Evolutionary conservation across 35 echinoderm and acorn worm genomes (phyloP).

Genomic region (Chiridota heheva): DNA sequence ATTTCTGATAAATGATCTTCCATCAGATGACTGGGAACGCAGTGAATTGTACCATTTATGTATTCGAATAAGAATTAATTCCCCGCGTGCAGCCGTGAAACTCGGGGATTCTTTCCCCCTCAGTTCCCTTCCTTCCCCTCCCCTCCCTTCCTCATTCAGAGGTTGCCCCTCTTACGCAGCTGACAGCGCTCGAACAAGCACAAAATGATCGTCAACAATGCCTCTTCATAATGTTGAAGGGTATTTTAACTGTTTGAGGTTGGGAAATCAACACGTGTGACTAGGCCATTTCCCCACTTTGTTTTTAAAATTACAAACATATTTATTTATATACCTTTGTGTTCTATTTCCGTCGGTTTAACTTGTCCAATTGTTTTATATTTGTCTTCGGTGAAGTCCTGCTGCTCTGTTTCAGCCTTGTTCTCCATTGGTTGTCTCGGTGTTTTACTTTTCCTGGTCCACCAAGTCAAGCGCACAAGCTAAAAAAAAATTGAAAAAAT

Average conservation of each 20-base stretch:
- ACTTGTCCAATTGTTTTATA: not conserved
- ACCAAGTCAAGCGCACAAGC: conserved; percentile 78
- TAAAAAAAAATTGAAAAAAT: not conserved
- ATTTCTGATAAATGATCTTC: too few species aligned
- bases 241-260: not conserved
- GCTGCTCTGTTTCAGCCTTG: conserved; percentile 31
- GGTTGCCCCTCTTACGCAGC: too few species aligned
- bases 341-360: not conserved
- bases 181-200: too few species aligned
- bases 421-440: conserved; percentile 55
- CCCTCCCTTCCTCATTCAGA: too few species aligned
- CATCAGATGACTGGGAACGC: too few species aligned
- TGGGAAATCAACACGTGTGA: not conserved
- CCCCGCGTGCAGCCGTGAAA: too few species aligned
- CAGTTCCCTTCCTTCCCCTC: too few species aligned
- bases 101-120: too few species aligned
- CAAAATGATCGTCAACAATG: too few species aligned
- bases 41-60: too few species aligned
- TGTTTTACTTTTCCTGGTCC: conserved; percentile 53
- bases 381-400: conserved; percentile 5
- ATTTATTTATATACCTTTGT: not conserved
- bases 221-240: too few species aligned
- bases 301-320: not conserved
- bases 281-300: not conserved
- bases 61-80: too few species aligned